These are phyloP conservation scores for Trachelus tabidus DNA, from an alignment of 2,888 invertebrate species.

Conservation along the genomic window DNA sequence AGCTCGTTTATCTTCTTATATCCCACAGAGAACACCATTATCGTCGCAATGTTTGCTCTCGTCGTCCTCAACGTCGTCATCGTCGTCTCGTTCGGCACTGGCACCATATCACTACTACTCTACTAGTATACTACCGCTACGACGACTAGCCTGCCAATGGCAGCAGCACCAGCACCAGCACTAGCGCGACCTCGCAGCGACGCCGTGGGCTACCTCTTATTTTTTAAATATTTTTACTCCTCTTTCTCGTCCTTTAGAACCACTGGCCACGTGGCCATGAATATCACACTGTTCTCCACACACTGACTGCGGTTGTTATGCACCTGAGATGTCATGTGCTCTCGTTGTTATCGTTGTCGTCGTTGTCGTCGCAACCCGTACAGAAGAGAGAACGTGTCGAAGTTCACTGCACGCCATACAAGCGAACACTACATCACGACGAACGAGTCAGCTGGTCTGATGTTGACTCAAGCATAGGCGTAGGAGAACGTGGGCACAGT, in stretches of 20 bases:
- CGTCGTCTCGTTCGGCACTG: background rate
- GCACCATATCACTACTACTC: constrained; percentile 2
- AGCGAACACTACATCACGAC: constrained; percentile 32
- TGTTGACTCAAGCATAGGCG: constrained; percentile 32
- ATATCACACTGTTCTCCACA: background rate
- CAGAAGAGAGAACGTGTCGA: constrained; percentile 11
- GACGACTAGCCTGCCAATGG: background rate
- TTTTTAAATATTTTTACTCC: constrained; percentile 14
- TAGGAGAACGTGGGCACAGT: constrained; percentile 19
- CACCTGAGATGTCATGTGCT: background rate
- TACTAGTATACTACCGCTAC: background rate
- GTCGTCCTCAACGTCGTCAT: background rate
- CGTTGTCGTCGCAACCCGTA: background rate
- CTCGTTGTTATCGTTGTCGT: background rate
- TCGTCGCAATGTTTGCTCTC: constrained; percentile 1
- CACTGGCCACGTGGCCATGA: constrained; percentile 28
- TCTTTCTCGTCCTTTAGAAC: background rate
- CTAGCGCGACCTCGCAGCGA: background rate
- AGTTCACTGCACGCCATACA: constrained; percentile 27
- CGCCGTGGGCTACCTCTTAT: constrained; percentile 5
- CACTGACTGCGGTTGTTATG: background rate
- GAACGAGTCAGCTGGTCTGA: constrained; percentile 55
- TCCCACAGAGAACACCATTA: constrained; percentile 1
- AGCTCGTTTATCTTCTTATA: constrained; percentile 17
- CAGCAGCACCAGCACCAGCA: constrained; percentile 1